Base-by-base conservation (phyloP, 1,140 invertebrate species). In the Caenorhabditis brenneri region DNA sequence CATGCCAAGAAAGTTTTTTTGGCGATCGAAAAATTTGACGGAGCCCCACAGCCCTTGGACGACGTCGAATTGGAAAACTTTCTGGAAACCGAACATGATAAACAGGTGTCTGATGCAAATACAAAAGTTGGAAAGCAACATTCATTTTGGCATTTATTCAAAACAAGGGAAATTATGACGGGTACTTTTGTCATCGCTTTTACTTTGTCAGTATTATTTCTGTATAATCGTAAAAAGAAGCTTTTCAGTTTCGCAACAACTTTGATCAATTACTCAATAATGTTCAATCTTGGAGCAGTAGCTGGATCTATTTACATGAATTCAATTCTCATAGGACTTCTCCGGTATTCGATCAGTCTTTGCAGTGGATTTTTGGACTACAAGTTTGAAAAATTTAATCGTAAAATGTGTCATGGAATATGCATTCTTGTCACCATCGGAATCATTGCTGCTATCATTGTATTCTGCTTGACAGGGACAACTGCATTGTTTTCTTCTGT, bases 321-420 rank as follows among this genome's bases (percentile, higher is more conserved):
- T n/a, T 74, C 65, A 19, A 74, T 74, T 42, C 36, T 74, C 2
- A 74, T 74, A 3, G 65, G 65, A 27, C 65, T 74, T 46, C 65
- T 74, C 10, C 65, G 65, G 9, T 74, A 74, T n/a, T 74, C 65
- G n/a, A 36, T 74, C 65, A 74, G 65, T 19, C 22, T 74, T 4
- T 74, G 42, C 65, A 74, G 65, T 74, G 65, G 65, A 24, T 24
- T 74, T 7, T 46, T 74, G 10, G 65, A 74, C 24, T 74, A 74
- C n/a, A 74, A 74, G 42, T 74, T 74, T 19, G 65, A 74, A 22
- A 74, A 46, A 27, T 74, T 74, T n/a, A 24, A 74, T 24, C 19
- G 65, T 12, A 74, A 74, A 42, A 74, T 74, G 65, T 74, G 65
- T 74, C 65, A 74, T 74, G 65, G 65, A 42, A 74, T 74, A 12